Evolutionary conservation across 2,888 invertebrate genomes (phyloP).

Genomic region (Yponomeuta malinellus): DNA sequence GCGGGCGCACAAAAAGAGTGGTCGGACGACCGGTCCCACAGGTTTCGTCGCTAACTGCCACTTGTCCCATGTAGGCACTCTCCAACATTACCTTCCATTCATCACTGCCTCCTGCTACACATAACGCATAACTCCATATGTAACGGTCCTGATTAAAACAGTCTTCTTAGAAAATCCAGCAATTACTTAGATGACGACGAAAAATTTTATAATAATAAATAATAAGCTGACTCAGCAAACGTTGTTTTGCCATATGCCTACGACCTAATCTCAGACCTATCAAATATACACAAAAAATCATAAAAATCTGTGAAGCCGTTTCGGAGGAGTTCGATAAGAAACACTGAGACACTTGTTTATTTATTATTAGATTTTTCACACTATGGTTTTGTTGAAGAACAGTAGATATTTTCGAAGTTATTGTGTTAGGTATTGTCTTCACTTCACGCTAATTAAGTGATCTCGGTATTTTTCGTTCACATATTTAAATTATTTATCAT

Average conservation of each 20-base stretch:
- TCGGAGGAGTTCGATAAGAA: too few species aligned
- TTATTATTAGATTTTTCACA: background rate
- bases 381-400: background rate
- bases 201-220: too few species aligned
- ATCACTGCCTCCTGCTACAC: slow-evolving; percentile 18
- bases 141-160: background rate
- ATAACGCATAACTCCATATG: background rate
- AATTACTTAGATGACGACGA: background rate
- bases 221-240: too few species aligned
- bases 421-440: background rate
- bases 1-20: slow-evolving; percentile 46
- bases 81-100: slow-evolving; percentile 23
- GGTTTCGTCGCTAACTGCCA: slow-evolving; percentile 35
- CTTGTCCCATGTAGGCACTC: slow-evolving; percentile 16
- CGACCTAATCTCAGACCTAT: too few species aligned
- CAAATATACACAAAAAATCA: too few species aligned
- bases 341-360: too few species aligned
- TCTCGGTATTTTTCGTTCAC: slow-evolving; percentile 3
- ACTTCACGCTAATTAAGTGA: background rate
- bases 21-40: slow-evolving; percentile 52
- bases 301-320: too few species aligned
- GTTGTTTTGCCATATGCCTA: too few species aligned
- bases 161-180: background rate
- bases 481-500: slow-evolving; percentile 7
- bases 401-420: background rate